These are phyloP conservation scores for Chlamydotis undulata DNA, from an alignment of 2,113 vertebrate genomes.

Conservation along the genomic window DNA sequence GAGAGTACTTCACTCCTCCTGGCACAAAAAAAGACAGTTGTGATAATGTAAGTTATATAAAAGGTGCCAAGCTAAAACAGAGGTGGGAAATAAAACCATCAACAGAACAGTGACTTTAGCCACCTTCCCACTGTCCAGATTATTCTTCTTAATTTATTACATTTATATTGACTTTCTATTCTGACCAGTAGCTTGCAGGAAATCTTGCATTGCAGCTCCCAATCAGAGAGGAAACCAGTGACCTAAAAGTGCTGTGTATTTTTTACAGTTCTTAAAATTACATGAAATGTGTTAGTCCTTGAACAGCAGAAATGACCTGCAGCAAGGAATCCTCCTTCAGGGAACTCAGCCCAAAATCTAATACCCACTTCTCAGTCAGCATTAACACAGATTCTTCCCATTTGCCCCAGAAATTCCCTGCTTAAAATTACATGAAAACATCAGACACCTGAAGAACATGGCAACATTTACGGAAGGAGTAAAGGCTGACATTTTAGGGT, in stretches of 20 bases:
- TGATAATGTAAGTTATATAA: conserved; percentile 58
- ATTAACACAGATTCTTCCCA: not conserved
- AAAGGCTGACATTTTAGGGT: not conserved
- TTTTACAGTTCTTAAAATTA: conserved; percentile 6
- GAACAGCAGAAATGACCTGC: not conserved
- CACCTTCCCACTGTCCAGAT: not conserved
- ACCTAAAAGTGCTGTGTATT: not conserved
- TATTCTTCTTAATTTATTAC: conserved; percentile 1
- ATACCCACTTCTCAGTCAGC: not conserved
- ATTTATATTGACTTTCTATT: not conserved
- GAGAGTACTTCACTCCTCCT: conserved; percentile 62
- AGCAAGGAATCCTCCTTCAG: not conserved
- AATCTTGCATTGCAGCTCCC: not conserved
- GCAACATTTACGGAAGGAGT: not conserved
- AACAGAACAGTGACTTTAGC: conserved; percentile 4
- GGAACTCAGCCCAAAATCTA: not conserved
- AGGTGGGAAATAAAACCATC: not conserved
- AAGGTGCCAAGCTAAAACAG: conserved; percentile 27
- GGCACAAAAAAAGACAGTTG: conserved; percentile 45
- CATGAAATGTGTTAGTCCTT: not conserved
- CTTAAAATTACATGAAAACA: not conserved
- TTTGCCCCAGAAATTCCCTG: not conserved
- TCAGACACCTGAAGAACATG: not conserved
- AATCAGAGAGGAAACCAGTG: not conserved
- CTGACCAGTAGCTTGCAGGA: not conserved